Evolutionary conservation across 2,797 vertebrate genomes (phyloP), one percentile per base, ranked within the genome.

Genomic region (Spizella passerina): DNA sequence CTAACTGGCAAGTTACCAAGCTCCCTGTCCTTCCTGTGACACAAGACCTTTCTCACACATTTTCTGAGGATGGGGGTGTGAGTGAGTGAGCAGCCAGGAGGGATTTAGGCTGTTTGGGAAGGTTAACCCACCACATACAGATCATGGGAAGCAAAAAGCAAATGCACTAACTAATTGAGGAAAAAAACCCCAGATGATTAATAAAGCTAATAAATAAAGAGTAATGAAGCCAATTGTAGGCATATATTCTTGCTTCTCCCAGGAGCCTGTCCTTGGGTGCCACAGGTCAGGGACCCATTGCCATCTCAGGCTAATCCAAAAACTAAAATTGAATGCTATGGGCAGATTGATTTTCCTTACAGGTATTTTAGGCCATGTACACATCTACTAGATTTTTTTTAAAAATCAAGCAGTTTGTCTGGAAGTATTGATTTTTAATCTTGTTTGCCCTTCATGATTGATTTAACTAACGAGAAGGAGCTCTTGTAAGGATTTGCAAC

Each of bases 271-370:
- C 27, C 20, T 82, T 43, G 36, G 17, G n/a, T 39, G 32, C 66
- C 0, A 0, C 21, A 50, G 36, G 4, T 10, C 0, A 0, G 26
- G 49, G 14, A 0, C 21, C 23, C 10, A 6, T 3, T 55, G 10
- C n/a, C 34, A 53, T n/a, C n/a, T 55, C 59, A 34, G 39, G 8
- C 26, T 65, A 29, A 50, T 73, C 56, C 55, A 83, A 71, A 93
- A 75, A 8, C 49, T 71, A 61, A 29, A 65, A 39, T 32, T 4
- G 14, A 66, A 61, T 11, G 46, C 18, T 73, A 21, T 10, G 38
- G 56, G 49, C 30, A 79, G 30, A 26, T 12, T 39, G 47, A 56
- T 77, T 72, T 84, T 50, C 41, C 9, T 73, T 47, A 26, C n/a
- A 57, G 46, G 10, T 68, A 53, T 46, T 84, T 78, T 59, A 43